Evolutionary conservation across 2,888 invertebrate genomes (phyloP).

Genomic region (Heteromyza rotundicornis): DNA sequence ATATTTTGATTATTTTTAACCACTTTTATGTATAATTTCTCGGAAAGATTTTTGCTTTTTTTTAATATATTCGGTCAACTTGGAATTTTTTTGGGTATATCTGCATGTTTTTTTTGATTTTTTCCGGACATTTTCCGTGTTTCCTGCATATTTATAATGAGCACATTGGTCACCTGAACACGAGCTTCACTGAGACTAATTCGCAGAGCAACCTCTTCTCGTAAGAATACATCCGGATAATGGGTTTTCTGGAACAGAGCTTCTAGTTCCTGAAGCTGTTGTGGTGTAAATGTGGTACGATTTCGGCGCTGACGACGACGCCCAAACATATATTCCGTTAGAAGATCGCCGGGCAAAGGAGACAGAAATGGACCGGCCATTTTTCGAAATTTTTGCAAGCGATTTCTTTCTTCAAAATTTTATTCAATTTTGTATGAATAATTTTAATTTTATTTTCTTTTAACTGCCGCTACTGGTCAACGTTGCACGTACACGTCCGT

Average conservation of each 20-base stretch:
- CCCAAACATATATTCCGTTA: conserved; percentile 93
- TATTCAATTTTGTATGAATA: too few species aligned
- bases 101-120: too few species aligned
- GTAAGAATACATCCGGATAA: conserved; percentile 82
- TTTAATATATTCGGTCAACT: neutral
- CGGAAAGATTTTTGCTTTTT: neutral
- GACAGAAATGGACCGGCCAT: conserved; percentile 90
- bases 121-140: too few species aligned
- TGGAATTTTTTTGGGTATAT: too few species aligned
- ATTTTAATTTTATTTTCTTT: conserved; percentile 4
- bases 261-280: conserved; percentile 90
- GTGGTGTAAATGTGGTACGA: conserved; percentile 92
- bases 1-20: too few species aligned
- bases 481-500: conserved; percentile 37
- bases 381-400: conserved; percentile 11
- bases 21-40: too few species aligned
- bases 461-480: conserved; percentile 11
- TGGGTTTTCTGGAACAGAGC: conserved; percentile 93
- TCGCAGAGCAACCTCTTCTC: conserved; percentile 90
- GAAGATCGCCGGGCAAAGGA: conserved; percentile 83
- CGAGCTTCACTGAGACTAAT: conserved; percentile 92
- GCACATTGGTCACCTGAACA: conserved; percentile 76
- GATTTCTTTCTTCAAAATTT: neutral
- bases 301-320: conserved; percentile 86
- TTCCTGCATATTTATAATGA: too few species aligned